Evolutionary conservation across 2,113 vertebrate genomes (phyloP).

Genomic region (Pungitius pungitius): DNA sequence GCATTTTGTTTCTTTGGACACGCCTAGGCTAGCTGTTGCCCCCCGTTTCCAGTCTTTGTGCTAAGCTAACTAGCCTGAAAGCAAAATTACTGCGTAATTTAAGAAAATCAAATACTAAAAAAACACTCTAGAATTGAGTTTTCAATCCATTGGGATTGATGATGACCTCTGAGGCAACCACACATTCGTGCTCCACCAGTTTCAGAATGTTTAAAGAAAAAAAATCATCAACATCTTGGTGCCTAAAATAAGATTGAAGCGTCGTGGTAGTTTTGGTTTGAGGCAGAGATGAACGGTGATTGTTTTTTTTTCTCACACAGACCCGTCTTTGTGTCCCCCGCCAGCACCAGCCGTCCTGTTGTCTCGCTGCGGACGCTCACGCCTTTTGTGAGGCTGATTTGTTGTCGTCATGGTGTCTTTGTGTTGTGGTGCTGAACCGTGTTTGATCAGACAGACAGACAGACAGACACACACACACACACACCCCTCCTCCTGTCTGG

Average conservation of each 20-base stretch:
- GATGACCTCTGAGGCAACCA: background rate
- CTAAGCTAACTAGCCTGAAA: background rate
- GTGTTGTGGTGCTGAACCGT: slow-evolving; percentile 8
- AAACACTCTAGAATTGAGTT: background rate
- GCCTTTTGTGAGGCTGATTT: slow-evolving; percentile 6
- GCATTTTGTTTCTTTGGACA: background rate
- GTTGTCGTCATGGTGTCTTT: slow-evolving; percentile 27
- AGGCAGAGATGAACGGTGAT: background rate
- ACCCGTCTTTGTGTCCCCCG: background rate
- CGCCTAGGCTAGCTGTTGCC: background rate
- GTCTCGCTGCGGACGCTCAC: background rate
- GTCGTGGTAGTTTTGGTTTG: background rate
- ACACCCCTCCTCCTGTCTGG: slow-evolving; percentile 15
- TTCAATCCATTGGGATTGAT: background rate
- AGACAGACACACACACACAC: slow-evolving; percentile 10
- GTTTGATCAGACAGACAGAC: slow-evolving; percentile 8
- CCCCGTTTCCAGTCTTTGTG: background rate
- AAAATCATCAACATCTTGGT: too few relatives aligned
- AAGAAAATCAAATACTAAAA: background rate
- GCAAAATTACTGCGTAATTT: background rate
- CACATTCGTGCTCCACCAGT: too few relatives aligned
- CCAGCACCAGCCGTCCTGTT: background rate
- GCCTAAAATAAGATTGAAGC: background rate
- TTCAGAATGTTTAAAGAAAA: too few relatives aligned
- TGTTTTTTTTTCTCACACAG: background rate